Conservation (phyloP, 2,797 vertebrate species). For the Pseudomugil gertrudae region DNA sequence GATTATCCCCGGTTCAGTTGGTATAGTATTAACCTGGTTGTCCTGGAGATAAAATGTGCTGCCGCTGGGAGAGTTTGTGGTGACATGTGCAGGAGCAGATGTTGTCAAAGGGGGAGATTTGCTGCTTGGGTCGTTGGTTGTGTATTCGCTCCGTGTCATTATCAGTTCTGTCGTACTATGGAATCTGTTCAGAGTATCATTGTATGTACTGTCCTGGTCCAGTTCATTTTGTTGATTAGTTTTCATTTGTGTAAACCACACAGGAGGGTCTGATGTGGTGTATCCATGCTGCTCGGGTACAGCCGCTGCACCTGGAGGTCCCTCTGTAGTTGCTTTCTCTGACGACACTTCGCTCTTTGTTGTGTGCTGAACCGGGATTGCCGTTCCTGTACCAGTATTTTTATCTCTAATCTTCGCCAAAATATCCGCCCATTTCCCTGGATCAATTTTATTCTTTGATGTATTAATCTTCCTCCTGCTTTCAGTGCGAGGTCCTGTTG, state of each 20-base stretch:
- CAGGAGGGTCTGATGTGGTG: slow-evolving; percentile 9
- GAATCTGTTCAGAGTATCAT: slow-evolving; percentile 5
- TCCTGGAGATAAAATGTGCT: slow-evolving; percentile 40
- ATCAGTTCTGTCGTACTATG: slow-evolving; percentile 12
- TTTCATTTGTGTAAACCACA: neutral
- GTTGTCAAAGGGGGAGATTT: slow-evolving; percentile 59
- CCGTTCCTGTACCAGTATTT: slow-evolving; percentile 65
- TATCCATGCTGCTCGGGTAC: slow-evolving; percentile 42
- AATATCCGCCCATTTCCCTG: slow-evolving; percentile 92
- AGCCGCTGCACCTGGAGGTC: slow-evolving; percentile 67
- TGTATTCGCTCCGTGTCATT: slow-evolving; percentile 23
- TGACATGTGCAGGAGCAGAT: slow-evolving; percentile 60
- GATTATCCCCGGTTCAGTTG: slow-evolving; percentile 42
- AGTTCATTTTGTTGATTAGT: neutral
- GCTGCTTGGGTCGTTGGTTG: slow-evolving; percentile 47
- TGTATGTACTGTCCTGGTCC: neutral
- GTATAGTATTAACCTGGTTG: slow-evolving; percentile 19
- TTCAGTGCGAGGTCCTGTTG: slow-evolving; percentile 59
- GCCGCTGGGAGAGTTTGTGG: slow-evolving; percentile 47
- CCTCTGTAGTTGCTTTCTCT: slow-evolving; percentile 40
- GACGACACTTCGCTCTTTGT: slow-evolving; percentile 15
- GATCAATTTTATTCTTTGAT: slow-evolving; percentile 89
- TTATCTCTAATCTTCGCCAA: slow-evolving; percentile 89
- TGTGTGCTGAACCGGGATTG: slow-evolving; percentile 28
- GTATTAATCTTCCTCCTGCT: slow-evolving; percentile 83